A percentile compares a stretch with the other conserved stretches of the same genome.
Evolutionary conservation across 2,888 invertebrate genomes (phyloP).

Genomic region (Epinotia bilunana): DNA sequence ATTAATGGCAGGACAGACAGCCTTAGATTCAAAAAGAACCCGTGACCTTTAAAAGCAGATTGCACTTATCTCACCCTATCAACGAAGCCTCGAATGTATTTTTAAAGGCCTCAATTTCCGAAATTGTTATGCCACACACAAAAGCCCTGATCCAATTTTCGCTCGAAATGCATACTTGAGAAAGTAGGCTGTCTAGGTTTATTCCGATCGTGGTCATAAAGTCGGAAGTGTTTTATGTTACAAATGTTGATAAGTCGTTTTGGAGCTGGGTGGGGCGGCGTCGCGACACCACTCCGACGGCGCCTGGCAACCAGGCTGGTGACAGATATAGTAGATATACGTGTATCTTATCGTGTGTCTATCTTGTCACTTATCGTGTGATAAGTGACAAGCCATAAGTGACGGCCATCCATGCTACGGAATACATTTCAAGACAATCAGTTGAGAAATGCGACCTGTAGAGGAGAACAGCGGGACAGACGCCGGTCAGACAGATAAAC

Average conservation of each 20-base stretch:
- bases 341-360: too few relatives aligned
- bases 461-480: too few relatives aligned
- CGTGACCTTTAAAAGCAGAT: too few relatives aligned
- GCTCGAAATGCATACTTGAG: constrained; percentile 12
- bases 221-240: neutral
- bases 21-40: too few relatives aligned
- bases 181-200: constrained; percentile 26
- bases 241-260: neutral
- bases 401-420: too few relatives aligned
- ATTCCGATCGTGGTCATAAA: neutral
- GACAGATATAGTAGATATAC: neutral
- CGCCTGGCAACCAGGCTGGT: constrained; percentile 40
- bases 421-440: too few relatives aligned
- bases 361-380: too few relatives aligned
- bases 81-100: constrained; percentile 11
- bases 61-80: neutral
- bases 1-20: too few relatives aligned
- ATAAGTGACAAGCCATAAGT: too few relatives aligned
- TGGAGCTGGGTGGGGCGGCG: neutral
- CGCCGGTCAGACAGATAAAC: too few relatives aligned
- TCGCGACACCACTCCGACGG: constrained; percentile 22
- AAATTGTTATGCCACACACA: constrained; percentile 19
- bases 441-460: too few relatives aligned
- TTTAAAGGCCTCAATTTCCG: neutral
- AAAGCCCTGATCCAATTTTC: constrained; percentile 16